Evolutionary conservation across 2,797 vertebrate genomes (phyloP), one percentile per base, ranked within the genome.

Genomic region (Centropyge bicolor): DNA sequence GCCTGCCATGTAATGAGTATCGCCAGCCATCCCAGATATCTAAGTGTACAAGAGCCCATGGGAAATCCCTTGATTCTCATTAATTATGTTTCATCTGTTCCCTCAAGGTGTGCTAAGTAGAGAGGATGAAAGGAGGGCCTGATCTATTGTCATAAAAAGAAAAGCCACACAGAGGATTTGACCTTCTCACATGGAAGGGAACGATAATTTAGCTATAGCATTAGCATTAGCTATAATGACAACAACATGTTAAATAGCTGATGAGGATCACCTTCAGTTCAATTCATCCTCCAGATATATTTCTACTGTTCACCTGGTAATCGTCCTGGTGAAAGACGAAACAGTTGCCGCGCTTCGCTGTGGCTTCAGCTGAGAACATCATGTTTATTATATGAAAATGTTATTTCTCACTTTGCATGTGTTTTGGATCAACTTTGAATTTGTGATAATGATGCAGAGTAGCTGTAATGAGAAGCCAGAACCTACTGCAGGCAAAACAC

Each of bases 1-100:
- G 67, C 48, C 48, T 64, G 14, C 38, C 19, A 6, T 85, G 69
- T 78, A 74, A 83, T 86, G 46, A 84, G 80, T 78, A 78, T 72
- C 49, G 40, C 40, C 52, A 61, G 56, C 38, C 79, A 83, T 78
- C 66, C 41, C 31, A 68, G 48, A 68, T 49, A 73, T 73, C 20
- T 65, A 62, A 76, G 68, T 31, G 57, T 45, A 59, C 38, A 82
- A 54, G 45, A 69, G 59, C 68, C 75, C 24, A 48, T 22, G n/a
- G 85, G 81, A 91, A 88, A 91, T 90, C 78, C 68, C 66, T 83
- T 74, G 14, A 89, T 78, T 89, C 65, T 76, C 59, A 22, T 75
- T 66, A 73, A 88, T 89, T 76, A 83, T 71, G 63, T 73, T 78
- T 88, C 64, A 85, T 84, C 51, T 46, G n/a, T 63, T 73, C 62